A percentile compares a stretch with the other conserved stretches of the same genome.
Evolutionary conservation across 2,113 vertebrate species (phyloP).

Genomic region (Pachyramphus minor): DNA sequence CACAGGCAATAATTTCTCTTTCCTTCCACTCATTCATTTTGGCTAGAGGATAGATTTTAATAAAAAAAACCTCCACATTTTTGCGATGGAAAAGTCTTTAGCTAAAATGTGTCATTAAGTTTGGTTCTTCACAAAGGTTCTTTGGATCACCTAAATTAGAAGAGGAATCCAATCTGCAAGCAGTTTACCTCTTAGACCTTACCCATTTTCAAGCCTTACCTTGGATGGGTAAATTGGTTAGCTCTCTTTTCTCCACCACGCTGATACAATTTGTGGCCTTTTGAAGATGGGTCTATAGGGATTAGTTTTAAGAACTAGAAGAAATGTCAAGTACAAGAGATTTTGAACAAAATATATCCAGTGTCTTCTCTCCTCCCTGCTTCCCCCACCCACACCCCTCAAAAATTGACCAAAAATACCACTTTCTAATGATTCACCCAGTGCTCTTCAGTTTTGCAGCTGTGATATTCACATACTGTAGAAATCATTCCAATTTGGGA

Average conservation of each 20-base stretch:
- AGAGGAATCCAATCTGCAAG: neutral
- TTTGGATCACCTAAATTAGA: neutral
- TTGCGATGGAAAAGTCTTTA: neutral
- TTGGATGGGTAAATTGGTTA: neutral
- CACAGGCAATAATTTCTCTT: neutral
- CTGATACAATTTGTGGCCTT: neutral
- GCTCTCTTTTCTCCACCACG: neutral
- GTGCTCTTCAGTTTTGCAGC: conserved; percentile 45
- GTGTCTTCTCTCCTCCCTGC: neutral
- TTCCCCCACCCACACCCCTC: conserved; percentile 19
- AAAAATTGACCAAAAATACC: conserved; percentile 50
- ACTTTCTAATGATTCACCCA: conserved; percentile 61
- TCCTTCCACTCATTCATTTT: neutral
- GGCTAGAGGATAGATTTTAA: neutral
- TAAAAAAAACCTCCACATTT: neutral
- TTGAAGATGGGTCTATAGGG: neutral
- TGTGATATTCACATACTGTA: conserved; percentile 21
- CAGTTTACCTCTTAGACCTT: neutral
- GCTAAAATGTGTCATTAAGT: neutral
- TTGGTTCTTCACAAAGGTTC: neutral
- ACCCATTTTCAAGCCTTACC: neutral
- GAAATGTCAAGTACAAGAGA: neutral
- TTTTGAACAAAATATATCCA: neutral
- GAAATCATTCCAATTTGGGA: neutral
- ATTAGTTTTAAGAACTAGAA: neutral